phyloP scores from a whole-genome alignment of 1,140 invertebrate genomes.

The Drosophila erecta region DNA sequence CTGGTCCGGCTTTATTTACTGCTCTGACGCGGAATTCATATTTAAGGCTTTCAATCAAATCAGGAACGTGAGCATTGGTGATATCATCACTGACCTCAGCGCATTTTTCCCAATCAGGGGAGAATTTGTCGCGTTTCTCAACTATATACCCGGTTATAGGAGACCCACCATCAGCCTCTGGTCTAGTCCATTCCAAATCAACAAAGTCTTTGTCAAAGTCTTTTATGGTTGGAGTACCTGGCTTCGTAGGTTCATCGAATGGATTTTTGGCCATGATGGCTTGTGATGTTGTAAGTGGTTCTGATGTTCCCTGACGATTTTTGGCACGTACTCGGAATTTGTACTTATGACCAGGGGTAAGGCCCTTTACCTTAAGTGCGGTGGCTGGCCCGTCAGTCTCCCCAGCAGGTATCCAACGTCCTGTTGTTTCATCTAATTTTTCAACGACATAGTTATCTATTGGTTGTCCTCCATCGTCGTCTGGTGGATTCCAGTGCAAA shows the following conservation, averaged over 20 bases:
- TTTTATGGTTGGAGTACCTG: conserved; percentile 94
- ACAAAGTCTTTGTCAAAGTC: conserved; percentile 98
- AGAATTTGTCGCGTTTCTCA: conserved; percentile 97
- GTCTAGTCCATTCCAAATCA: conserved; percentile 96
- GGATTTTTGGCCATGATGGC: conserved; percentile 99
- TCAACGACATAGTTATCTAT: conserved; percentile 97
- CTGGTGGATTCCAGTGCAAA: conserved; percentile 94
- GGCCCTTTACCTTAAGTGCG: conserved; percentile 89
- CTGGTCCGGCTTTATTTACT: conserved; percentile 96
- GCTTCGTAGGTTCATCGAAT: conserved; percentile 94
- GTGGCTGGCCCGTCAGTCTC: conserved; percentile 94
- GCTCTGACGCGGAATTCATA: conserved; percentile 98
- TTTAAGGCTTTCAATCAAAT: conserved; percentile 95
- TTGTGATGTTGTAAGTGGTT: conserved; percentile 94
- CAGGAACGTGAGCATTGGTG: conserved; percentile 92
- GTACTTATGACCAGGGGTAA: conserved; percentile 96
- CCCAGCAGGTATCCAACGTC: conserved; percentile 96
- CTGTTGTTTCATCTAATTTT: conserved; percentile 96
- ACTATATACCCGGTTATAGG: conserved; percentile 97
- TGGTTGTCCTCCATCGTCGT: conserved; percentile 95
- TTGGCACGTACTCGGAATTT: conserved; percentile 98
- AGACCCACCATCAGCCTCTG: conserved; percentile 93
- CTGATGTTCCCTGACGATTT: conserved; percentile 97
- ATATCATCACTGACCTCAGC: conserved; percentile 93
- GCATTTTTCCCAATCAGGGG: conserved; percentile 94